Evolutionary conservation across 1,140 invertebrate species (phyloP).

Genomic region (Bombus waltoni): DNA sequence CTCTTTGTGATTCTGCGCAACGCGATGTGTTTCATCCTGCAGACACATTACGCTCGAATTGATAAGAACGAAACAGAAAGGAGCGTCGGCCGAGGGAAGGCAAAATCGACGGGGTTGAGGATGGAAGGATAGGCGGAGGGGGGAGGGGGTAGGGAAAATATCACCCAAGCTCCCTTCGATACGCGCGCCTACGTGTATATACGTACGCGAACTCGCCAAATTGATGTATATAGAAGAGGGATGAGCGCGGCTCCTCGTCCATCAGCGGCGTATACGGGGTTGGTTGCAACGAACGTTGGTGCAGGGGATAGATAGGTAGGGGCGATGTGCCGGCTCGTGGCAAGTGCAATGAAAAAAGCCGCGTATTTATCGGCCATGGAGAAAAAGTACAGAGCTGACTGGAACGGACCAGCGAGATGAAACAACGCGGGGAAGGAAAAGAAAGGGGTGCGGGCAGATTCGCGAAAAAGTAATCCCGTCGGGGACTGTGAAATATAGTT

Average conservation of each 20-base stretch:
- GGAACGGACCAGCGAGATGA: slow-evolving; percentile 38
- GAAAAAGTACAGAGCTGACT: not conserved
- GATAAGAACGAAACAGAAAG: slow-evolving; percentile 56
- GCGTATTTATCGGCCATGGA: slow-evolving; percentile 51
- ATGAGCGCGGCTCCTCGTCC: slow-evolving; percentile 43
- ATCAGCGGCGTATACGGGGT: slow-evolving; percentile 34
- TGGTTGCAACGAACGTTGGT: slow-evolving; percentile 14
- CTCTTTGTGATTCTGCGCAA: slow-evolving; percentile 49
- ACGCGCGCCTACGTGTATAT: not conserved
- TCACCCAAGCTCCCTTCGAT: slow-evolving; percentile 39
- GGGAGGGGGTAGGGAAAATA: not conserved
- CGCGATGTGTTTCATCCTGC: slow-evolving; percentile 52
- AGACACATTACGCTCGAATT: slow-evolving; percentile 57
- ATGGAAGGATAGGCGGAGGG: not conserved
- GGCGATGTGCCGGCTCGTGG: slow-evolving; percentile 23
- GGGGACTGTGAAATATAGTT: slow-evolving; percentile 55
- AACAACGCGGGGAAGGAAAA: slow-evolving; percentile 22
- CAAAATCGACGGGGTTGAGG: slow-evolving; percentile 8
- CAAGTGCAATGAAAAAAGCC: slow-evolving; percentile 42
- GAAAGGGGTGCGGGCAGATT: not conserved
- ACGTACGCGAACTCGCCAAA: slow-evolving; percentile 52
- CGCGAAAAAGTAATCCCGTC: slow-evolving; percentile 46
- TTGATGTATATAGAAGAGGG: slow-evolving; percentile 60
- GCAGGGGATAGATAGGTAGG: slow-evolving; percentile 1
- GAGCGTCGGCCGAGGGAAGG: slow-evolving; percentile 37